A percentile compares a stretch with the other conserved stretches of the same genome.
Evolutionary conservation across 2,113 vertebrate genomes (phyloP).

Genomic region (Andinoacara biseriatus): DNA sequence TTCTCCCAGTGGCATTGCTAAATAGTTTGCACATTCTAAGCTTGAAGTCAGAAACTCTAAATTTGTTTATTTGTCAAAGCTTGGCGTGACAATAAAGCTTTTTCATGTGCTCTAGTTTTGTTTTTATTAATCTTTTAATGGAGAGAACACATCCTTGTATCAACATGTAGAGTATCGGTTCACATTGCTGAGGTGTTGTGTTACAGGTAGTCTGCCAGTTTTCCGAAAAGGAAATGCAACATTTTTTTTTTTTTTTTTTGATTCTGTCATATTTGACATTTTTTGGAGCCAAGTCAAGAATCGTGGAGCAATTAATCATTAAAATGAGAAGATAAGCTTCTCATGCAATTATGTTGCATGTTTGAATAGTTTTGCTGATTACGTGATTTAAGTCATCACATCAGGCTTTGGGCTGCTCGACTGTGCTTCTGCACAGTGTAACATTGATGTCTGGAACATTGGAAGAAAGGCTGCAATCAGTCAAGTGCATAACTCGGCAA

Average conservation of each 20-base stretch:
- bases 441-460: too few relatives aligned
- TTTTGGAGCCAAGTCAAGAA: not conserved
- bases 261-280: too few relatives aligned
- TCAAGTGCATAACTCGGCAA: too few relatives aligned
- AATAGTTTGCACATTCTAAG: conserved; percentile 84
- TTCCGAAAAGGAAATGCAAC: not conserved
- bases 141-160: not conserved
- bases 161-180: not conserved
- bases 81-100: conserved; percentile 90
- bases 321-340: too few relatives aligned
- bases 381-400: too few relatives aligned
- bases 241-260: not conserved
- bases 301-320: not conserved
- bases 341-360: not conserved
- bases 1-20: conserved; percentile 80
- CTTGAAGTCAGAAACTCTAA: conserved; percentile 78
- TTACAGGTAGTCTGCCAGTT: not conserved
- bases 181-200: not conserved
- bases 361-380: too few relatives aligned
- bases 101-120: conserved; percentile 69
- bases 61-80: conserved; percentile 83
- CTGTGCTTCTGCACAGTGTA: too few relatives aligned
- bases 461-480: too few relatives aligned
- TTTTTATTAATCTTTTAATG: not conserved
- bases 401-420: too few relatives aligned